Evolutionary conservation across 2,888 invertebrate genomes (phyloP), one percentile per base, ranked within the genome.

Genomic region (Hypercompe scribonia): DNA sequence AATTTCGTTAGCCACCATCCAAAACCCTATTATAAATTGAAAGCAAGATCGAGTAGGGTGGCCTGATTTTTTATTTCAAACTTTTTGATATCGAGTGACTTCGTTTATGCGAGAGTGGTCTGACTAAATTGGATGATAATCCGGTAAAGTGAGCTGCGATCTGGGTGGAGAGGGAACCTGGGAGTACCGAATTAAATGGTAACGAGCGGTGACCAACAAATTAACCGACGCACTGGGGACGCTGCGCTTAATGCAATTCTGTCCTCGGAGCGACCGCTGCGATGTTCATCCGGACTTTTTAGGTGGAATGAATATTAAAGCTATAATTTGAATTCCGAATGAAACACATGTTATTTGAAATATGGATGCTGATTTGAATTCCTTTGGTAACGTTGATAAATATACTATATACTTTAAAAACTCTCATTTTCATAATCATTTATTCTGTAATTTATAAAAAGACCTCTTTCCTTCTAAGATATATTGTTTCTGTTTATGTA

Each of bases 191-290:
- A 90, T 90, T 87, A 90, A 90, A 89, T 88, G 87, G 87, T 88
- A 89, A 90, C 90, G 89, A 90, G 89, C 85, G 81, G 84, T 87
- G 90, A 87, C 90, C 89, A 88, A 86, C 87, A 87, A 91, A 91
- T 91, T 91, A 91, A 90, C 90, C 86, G 86, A 79, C 76, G 81
- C 84, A 78, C 75, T 84, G 85, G 88, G 77, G 85, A 83, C 79
- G 80, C 79, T 76, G 74, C 77, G 81, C 87, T 83, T 90, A 90
- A 91, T 90, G 87, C 88, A 88, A 91, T 91, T 88, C 80, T 70
- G 80, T 74, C 68, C 77, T 72, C 73, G 70, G 18, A 21, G 21
- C 66, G 80, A 79, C 36, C 73, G 70, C 73, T 69, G 68, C 73
- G 34, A 46, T 39, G 65, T 65, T 70, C 70, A 78, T 73, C 70